Evolutionary conservation across 2,113 vertebrate species (phyloP), one percentile per base, ranked within the genome.

Genomic region (Saimiri boliviensis): DNA sequence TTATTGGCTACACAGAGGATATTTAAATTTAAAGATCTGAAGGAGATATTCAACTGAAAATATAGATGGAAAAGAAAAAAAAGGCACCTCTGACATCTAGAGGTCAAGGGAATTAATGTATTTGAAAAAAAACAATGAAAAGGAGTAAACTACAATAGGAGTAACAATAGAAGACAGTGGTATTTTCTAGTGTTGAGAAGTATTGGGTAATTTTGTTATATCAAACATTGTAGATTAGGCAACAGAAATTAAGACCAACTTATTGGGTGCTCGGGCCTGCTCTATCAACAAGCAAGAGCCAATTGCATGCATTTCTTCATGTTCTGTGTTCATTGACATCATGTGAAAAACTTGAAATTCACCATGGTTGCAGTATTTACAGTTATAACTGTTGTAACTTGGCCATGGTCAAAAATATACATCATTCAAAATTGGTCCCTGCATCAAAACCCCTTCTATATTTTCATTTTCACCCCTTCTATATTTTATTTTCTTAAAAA

Each of bases 181-280:
- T 86, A 71, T 54, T 73, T 40, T 1, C 0, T 9, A 45, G 32
- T 45, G 30, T 6, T 86, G 19, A 68, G 25, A 91, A 32, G 35
- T 47, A 40, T 0, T 84, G 19, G 54, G n/a, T 71, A 17, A 82
- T 82, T 52, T 63, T 21, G 3, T n/a, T 95, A 10, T 8, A 86
- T 23, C 68, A 81, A 88, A 19, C 30, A 37, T 3, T 93, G 5
- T 6, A 63, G 23, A 56, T 25, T 85, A 27, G 40, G 17, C 27
- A 49, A 82, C n/a, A 63, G 23, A 27, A 40, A 42, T 54, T 86
- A 76, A 60, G 17, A 35, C 8, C 25, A 60, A 19, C 6, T 47
- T 12, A 14, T 0, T 45, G 27, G 23, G 11, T 6, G 2, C 2
- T 37, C 25, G 10, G 40, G 4, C 0, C 2, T 52, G 21, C 14